Evolutionary conservation across 2,888 invertebrate genomes (phyloP).

Genomic region (Helleia helle): DNA sequence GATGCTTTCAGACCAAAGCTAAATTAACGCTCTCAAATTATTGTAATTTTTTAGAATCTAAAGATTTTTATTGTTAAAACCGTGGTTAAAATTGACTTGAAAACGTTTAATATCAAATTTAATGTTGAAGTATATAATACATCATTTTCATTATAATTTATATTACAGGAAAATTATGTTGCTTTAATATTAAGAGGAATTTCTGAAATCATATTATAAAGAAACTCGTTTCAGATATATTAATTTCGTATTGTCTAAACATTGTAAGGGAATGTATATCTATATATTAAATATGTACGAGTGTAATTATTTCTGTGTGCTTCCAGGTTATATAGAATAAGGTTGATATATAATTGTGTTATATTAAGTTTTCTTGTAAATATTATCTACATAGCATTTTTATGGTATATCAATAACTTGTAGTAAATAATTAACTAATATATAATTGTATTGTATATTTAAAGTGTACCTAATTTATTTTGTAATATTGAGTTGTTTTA

Average conservation of each 20-base stretch:
- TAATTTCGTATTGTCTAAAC: not conserved
- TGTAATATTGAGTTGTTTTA: too few relatives aligned
- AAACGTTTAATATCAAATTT: too few relatives aligned
- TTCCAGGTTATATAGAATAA: conserved; percentile 62
- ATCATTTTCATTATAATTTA: not conserved
- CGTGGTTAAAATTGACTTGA: too few relatives aligned
- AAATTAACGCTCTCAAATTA: too few relatives aligned
- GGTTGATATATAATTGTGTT: conserved; percentile 24
- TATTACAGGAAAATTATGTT: not conserved
- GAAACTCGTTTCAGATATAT: not conserved
- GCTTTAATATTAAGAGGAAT: not conserved
- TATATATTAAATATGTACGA: conserved; percentile 14
- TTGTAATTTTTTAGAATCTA: too few relatives aligned
- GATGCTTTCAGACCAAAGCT: too few relatives aligned
- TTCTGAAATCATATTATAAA: not conserved
- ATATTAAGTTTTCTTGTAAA: conserved; percentile 45
- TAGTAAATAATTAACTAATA: too few relatives aligned
- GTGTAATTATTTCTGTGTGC: conserved; percentile 60
- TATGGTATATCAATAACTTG: conserved; percentile 47
- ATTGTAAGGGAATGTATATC: not conserved
- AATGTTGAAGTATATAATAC: too few relatives aligned
- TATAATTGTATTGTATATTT: too few relatives aligned
- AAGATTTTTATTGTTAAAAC: too few relatives aligned
- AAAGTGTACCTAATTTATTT: too few relatives aligned
- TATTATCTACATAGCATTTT: conserved; percentile 59